Conservation (phyloP, 2,888 invertebrate genomes). For the Orthonychiurus folsomi region DNA sequence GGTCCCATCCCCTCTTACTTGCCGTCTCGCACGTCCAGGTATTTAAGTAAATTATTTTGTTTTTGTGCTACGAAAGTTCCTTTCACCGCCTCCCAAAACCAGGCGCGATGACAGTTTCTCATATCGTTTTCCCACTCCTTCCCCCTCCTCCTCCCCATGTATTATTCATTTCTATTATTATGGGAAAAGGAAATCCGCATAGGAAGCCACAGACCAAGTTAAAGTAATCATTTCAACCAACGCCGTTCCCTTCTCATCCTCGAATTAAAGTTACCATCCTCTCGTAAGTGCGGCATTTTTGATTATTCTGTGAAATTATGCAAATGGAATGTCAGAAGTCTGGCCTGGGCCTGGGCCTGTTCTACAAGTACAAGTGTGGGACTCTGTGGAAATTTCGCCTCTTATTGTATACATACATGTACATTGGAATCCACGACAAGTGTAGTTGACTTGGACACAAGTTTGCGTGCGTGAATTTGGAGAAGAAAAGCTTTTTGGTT, state of each 20-base stretch:
- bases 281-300: neutral
- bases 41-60: slow-evolving; percentile 1
- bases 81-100: too few relatives aligned
- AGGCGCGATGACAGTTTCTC: too few relatives aligned
- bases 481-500: neutral
- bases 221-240: neutral
- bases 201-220: neutral
- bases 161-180: neutral
- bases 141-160: too few relatives aligned
- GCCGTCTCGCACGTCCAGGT: too few relatives aligned
- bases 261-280: neutral
- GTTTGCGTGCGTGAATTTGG: neutral
- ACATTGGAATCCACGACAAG: neutral
- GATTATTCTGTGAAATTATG: neutral
- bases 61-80: too few relatives aligned
- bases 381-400: neutral
- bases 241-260: neutral
- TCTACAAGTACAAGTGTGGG: too few relatives aligned
- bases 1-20: too few relatives aligned
- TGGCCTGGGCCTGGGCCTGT: neutral
- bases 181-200: neutral
- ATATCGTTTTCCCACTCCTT: too few relatives aligned
- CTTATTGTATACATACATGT: too few relatives aligned
- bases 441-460: neutral
- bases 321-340: neutral